A percentile compares a stretch with the other conserved stretches of the same genome.
These are phyloP conservation scores for Acleris sparsana DNA, from an alignment of 2,888 invertebrate species.

Conservation along the genomic window DNA sequence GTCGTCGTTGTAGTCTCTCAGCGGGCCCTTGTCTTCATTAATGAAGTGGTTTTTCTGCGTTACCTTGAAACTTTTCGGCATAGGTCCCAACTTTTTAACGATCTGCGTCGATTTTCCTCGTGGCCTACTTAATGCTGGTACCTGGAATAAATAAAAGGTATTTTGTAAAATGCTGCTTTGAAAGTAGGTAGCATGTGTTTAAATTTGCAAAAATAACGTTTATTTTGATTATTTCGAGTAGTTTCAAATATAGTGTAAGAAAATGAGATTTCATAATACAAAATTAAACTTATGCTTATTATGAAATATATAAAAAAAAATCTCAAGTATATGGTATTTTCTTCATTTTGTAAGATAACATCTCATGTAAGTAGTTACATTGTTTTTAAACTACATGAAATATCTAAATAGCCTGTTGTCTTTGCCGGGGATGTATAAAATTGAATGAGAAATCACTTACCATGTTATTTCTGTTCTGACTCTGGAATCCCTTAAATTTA, in stretches of 20 bases:
- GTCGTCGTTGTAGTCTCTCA: background rate
- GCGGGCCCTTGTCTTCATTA: background rate
- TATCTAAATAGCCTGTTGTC: background rate
- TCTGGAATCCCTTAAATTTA: background rate
- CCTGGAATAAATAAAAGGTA: background rate
- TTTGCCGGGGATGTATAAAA: background rate
- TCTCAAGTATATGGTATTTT: too few relatives aligned
- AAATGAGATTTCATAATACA: too few relatives aligned
- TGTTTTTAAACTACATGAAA: background rate
- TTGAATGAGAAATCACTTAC: background rate
- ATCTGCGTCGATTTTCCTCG: background rate
- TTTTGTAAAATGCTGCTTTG: too few relatives aligned
- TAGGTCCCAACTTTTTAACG: background rate
- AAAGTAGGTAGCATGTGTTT: too few relatives aligned
- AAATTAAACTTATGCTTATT: too few relatives aligned
- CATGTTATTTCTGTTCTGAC: slow-evolving; percentile 1
- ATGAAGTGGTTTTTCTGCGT: slow-evolving; percentile 1
- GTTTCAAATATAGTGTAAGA: too few relatives aligned
- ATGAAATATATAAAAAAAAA: too few relatives aligned
- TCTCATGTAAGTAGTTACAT: too few relatives aligned
- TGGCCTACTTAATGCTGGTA: background rate
- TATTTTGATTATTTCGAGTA: too few relatives aligned
- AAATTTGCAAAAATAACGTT: too few relatives aligned
- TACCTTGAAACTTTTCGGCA: background rate
- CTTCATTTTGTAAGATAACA: too few relatives aligned